Base-by-base conservation (phyloP, 2,888 invertebrate species). In the Pammene fasciana region DNA sequence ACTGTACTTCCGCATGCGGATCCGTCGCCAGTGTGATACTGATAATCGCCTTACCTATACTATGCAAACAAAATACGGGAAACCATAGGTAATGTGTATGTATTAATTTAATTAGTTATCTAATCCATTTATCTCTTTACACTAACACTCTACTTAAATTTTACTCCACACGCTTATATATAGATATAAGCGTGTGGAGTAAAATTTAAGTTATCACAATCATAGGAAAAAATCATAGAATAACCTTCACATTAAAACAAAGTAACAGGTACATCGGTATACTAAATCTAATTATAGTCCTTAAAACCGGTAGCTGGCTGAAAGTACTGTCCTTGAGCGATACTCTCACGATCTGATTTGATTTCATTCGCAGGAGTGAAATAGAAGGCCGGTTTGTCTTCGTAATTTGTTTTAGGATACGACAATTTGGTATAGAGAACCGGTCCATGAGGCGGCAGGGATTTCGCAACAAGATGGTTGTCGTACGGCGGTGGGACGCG, bases 301-400 rank as follows among this genome's bases (percentile, higher is more conserved):
- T 61, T 66, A 48, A 50, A 64, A 43, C 41, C 34, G 43, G 54
- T 16, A 38, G 81, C 81, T 1, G 89, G 88, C 72, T 80, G 74
- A 72, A 90, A 90, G 76, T 84, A 88, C 67, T 86, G 82, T 41
- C 86, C 87, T n/a, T 73, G 73, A 2, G 73, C 73, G 65, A 84
- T 80, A 16, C 67, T 68, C 0, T 71, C 18, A 38, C 71, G 76
- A 52, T 80, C 75, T 6, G 76, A 67, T 26, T 76, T 67, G 34
- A 85, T 75, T 68, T 82, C 79, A 68, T 84, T 86, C 48, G 78
- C 82, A 1, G 90, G 88, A 8, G 82, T 86, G 66, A 89, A 89
- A 71, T 85, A 87, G 52, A 75, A 68, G 10, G 71, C 14, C 46
- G 78, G 75, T 48, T 75, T 67, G 59, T 74, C 68, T 54, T 70